Base-by-base conservation (phyloP, 2,113 vertebrate genomes). In the Perca fluviatilis region DNA sequence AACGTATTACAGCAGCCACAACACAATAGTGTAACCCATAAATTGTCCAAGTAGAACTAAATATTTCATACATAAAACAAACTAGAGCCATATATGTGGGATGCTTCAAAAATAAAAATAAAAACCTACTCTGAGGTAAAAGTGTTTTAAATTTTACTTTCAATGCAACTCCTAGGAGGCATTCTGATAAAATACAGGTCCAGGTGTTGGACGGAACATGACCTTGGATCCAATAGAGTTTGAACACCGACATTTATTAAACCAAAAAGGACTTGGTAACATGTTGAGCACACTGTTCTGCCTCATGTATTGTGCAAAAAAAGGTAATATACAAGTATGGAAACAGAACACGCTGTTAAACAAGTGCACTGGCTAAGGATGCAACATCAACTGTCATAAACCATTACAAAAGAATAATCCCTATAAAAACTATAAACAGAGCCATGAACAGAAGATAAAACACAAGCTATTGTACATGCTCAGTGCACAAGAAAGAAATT, bases 361-460 rank as follows among this genome's bases (percentile, higher is more conserved):
- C 49, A 69, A 16, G 4, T n/a, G 64, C 23, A 49, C 23, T 27
- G 33, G 9, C n/a, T 57, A 18, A 13, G 9, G 23, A 21, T 73
- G 23, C 16, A 21, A 16, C 6, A 36, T 50, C 19, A 4, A 23
- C 8, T 16, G 36, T 46, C 33, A 51, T 21, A 19, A n/a, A 60
- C 62, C 49, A 66, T 68, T 75, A 62, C 67, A 30, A 40, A 18
- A 30, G 18, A 61, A 50, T 71, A 33, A 71, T 70, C 15, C 47
- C 9, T 47, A 66, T 77, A 63, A 82, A 66, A 68, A 83, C 7
- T 27, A 73, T 25, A 25, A 25, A 70, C 58, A n/a, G 62, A 75
- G 60, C 63, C 43, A 33, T 75, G 63, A 85, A 82, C 49, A 66
- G 54, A 62, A 27, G 63, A 73, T 53, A 36, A 72, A 57, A 72